Base-by-base conservation (phyloP, 2,113 vertebrate species). In the Taurulus bubalis region DNA sequence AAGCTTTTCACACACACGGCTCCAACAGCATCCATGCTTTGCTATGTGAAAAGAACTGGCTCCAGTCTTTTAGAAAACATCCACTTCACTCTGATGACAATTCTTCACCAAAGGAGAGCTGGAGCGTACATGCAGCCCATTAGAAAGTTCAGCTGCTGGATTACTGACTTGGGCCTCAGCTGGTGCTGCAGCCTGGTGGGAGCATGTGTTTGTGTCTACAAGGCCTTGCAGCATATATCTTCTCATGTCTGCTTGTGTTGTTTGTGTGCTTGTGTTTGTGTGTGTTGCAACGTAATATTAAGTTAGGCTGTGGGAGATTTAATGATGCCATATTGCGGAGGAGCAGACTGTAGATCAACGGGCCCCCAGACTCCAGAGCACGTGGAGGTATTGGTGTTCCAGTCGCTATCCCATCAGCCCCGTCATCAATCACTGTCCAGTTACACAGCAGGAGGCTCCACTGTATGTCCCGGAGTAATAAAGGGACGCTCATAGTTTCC, bases 391-490 rank as follows among this genome's bases (percentile, higher is more conserved):
- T 60, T 2, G 10, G 47, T 38, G 64, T 56, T 75, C 77, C 76
- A 55, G 82, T 74, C 59, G 70, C 82, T 75, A 60, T 83, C 80
- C 87, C 75, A 40, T 89, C 83, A 86, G 58, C 71, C 59, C 26
- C 3, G 22, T 40, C 85, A 89, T 93, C 89, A 85, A 84, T 90
- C 90, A 84, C 72, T 74, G 87, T 75, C 82, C 75, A 75, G 74
- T 89, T 78, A 72, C 80, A 69, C 80, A 74, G 80, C 85, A 56
- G 75, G 76, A 66, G 24, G 64, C 67, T 53, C 36, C 47, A 12
- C 60, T 63, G 79, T 66, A 28, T 26, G 70, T 85, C 86, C 75
- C 82, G 20, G 64, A 83, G 75, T 63, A 67, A 77, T 82, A 81
- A 85, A 87, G 70, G 66, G 38, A 2, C 77, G 20, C 63, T 91